Conservation (phyloP, 2,113 vertebrate species). For the Dromaius novaehollandiae region DNA sequence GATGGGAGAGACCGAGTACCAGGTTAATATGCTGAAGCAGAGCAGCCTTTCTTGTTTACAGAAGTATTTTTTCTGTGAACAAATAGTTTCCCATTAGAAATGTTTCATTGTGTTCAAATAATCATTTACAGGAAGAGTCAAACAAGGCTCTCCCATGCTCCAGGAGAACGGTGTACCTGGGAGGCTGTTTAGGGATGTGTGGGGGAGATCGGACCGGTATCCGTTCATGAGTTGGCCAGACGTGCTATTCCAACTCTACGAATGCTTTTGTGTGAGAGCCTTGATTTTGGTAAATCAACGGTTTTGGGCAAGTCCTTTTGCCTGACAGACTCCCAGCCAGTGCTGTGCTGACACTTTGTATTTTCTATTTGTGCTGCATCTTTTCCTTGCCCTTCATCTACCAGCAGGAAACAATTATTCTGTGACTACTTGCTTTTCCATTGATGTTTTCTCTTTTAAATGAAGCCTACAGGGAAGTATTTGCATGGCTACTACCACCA, state of each 20-base stretch:
- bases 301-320: background rate
- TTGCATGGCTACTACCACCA: background rate
- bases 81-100: background rate
- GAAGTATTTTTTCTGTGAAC: background rate
- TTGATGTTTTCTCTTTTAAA: background rate
- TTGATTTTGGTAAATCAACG: background rate
- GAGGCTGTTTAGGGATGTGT: background rate
- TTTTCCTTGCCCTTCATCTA: background rate
- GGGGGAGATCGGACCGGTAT: background rate
- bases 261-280: background rate
- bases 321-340: background rate
- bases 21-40: background rate
- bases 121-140: background rate
- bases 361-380: background rate
- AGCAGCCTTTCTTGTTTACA: background rate
- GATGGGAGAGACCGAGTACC: background rate
- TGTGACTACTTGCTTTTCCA: background rate
- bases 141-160: background rate
- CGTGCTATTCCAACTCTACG: background rate
- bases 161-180: rapidly evolving
- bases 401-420: background rate
- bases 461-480: background rate
- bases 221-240: background rate
- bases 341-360: background rate
- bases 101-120: background rate